Evolutionary conservation across 2,113 vertebrate genomes (phyloP).

Genomic region (Oryzias melastigma): DNA sequence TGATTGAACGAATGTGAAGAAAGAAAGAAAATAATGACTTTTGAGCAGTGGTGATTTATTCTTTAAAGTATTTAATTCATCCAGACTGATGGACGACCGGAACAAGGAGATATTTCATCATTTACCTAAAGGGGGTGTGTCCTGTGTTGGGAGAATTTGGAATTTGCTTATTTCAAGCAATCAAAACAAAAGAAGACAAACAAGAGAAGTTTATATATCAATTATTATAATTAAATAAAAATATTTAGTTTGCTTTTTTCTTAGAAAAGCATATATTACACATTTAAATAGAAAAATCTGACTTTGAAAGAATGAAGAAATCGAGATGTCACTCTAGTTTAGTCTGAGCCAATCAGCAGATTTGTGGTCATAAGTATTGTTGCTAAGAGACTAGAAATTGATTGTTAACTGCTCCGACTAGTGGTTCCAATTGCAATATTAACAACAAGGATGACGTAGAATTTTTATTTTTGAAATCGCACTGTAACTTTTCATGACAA

Average conservation of each 20-base stretch:
- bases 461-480: conserved; percentile 12
- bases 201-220: no score
- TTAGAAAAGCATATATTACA: neutral
- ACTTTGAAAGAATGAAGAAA: conserved; percentile 1
- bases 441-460: conserved; percentile 7
- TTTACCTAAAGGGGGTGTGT: no score
- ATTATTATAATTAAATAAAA: neutral
- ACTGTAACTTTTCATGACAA: conserved; percentile 43
- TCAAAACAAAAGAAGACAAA: no score
- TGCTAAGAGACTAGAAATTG: conserved; percentile 60
- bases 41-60: no score
- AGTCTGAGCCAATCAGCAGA: conserved; percentile 40
- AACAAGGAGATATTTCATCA: no score
- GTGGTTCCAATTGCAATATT: conserved; percentile 3
- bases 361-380: conserved; percentile 59
- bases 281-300: no score
- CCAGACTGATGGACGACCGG: no score
- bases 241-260: neutral
- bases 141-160: no score
- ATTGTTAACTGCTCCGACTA: conserved; percentile 43
- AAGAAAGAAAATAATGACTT: no score
- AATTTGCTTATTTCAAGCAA: no score
- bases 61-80: no score
- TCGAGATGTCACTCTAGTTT: conserved; percentile 10
- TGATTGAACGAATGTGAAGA: no score